Conservation (phyloP, 2,113 vertebrate genomes). For the Sturnus vulgaris region DNA sequence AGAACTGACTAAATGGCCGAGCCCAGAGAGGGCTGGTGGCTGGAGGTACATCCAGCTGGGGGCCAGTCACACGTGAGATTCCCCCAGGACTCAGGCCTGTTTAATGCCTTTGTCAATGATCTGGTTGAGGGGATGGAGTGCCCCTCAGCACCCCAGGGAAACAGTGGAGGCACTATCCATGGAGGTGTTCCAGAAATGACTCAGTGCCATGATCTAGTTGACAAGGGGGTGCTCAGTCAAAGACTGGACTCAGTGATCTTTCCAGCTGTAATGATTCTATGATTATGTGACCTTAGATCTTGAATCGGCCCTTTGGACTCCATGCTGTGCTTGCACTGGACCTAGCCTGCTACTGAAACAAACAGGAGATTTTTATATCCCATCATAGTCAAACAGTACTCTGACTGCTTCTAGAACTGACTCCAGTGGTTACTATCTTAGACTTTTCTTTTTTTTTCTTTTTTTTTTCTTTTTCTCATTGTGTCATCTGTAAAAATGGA, state of each 20-base stretch:
- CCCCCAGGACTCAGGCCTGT: not conserved
- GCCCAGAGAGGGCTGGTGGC: not conserved
- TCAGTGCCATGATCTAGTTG: not conserved
- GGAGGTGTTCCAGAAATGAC: not conserved
- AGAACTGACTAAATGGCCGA: not conserved
- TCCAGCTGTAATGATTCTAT: not conserved
- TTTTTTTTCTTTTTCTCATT: not conserved
- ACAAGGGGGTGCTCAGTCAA: fast-evolving
- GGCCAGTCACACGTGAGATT: not conserved
- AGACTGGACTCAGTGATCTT: not conserved
- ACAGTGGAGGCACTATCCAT: not conserved
- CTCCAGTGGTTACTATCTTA: not conserved
- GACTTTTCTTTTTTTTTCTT: not conserved
- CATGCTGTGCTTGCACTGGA: not conserved
- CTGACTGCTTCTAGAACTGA: not conserved
- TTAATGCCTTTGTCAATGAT: no score
- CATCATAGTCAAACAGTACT: not conserved
- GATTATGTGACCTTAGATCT: not conserved
- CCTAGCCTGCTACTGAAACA: not conserved
- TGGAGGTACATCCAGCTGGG: not conserved
- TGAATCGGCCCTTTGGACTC: not conserved
- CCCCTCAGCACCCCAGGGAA: not conserved
- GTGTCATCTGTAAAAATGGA: not conserved
- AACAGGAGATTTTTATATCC: not conserved
- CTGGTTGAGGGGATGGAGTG: not conserved